These are phyloP conservation scores for Zapus hudsonius DNA, from an alignment of 2,113 vertebrate genomes.

Conservation along the genomic window DNA sequence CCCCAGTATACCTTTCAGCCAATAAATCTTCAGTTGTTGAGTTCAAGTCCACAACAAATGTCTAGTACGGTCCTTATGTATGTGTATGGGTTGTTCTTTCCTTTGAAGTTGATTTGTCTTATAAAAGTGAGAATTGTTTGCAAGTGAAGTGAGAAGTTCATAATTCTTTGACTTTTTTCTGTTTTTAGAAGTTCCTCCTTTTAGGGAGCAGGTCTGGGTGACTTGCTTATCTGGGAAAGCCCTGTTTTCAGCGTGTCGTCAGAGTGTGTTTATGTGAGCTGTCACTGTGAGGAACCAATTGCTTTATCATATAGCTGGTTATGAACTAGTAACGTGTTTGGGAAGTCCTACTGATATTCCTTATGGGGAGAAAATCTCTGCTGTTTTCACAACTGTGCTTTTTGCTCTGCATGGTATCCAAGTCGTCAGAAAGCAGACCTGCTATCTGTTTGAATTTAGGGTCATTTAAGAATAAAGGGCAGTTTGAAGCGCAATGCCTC, in stretches of 20 bases:
- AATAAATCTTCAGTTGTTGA: slow-evolving; percentile 69
- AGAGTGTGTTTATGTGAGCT: slow-evolving; percentile 85
- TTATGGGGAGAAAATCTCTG: slow-evolving; percentile 82
- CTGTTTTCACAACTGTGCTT: slow-evolving; percentile 87
- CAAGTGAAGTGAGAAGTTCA: slow-evolving; percentile 81
- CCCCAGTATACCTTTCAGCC: slow-evolving; percentile 76
- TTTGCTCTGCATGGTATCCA: slow-evolving; percentile 86
- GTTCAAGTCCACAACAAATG: slow-evolving; percentile 74
- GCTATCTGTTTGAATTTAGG: slow-evolving; percentile 77
- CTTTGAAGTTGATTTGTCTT: slow-evolving; percentile 64
- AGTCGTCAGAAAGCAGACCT: slow-evolving; percentile 82
- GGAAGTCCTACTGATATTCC: slow-evolving; percentile 85
- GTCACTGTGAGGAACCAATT: slow-evolving; percentile 84
- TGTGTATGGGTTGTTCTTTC: slow-evolving; percentile 33
- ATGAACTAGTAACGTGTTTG: slow-evolving; percentile 83
- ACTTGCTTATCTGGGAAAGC: slow-evolving; percentile 73
- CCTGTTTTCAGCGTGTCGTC: slow-evolving; percentile 82
- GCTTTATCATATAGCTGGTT: slow-evolving; percentile 86
- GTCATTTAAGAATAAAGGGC: slow-evolving; percentile 85
- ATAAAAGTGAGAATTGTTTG: slow-evolving; percentile 79
- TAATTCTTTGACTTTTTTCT: slow-evolving; percentile 80
- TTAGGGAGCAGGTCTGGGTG: slow-evolving; percentile 70
- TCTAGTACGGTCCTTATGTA: slow-evolving; percentile 69
- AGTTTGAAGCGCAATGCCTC: slow-evolving; percentile 86
- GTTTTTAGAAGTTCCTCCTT: slow-evolving; percentile 62